These are phyloP conservation scores for Agapetus fuscipes DNA, from an alignment of 2,888 invertebrate species.

Conservation along the genomic window DNA sequence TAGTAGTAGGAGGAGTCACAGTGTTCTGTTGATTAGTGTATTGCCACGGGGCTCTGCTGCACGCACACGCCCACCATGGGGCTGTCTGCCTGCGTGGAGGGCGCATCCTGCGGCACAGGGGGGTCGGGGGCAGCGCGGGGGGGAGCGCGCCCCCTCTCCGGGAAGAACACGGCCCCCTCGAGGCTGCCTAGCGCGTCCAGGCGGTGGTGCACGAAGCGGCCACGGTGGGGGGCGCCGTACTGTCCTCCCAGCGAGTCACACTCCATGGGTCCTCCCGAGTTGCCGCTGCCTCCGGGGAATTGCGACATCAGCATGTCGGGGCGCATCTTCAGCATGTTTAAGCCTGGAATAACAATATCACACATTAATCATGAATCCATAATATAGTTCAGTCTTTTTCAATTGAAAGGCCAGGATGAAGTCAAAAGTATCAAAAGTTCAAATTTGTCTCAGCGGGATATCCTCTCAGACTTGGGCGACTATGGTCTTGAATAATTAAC, in stretches of 20 bases:
- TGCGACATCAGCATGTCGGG: conserved; percentile 22
- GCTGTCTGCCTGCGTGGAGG: conserved; percentile 33
- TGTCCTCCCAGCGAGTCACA: conserved; percentile 48
- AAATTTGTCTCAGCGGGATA: no score
- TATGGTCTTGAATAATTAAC: no score
- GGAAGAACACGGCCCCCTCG: conserved; percentile 30
- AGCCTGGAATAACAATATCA: conserved; percentile 28
- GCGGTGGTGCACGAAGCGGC: conserved; percentile 1
- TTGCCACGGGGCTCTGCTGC: conserved; percentile 88
- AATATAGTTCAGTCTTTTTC: no score
- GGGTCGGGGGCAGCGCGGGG: conserved; percentile 17
- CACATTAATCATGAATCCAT: no score
- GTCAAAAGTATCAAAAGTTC: neutral
- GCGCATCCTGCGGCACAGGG: conserved; percentile 23
- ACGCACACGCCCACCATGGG: conserved; percentile 85
- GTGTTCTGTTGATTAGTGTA: no score
- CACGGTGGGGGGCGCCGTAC: conserved; percentile 26
- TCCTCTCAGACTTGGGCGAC: no score
- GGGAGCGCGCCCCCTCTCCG: conserved; percentile 33
- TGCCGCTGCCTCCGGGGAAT: conserved; percentile 25
- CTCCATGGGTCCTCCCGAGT: conserved; percentile 59
- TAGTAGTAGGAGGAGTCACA: no score
- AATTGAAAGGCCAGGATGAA: neutral
- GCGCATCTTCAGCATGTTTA: conserved; percentile 37
- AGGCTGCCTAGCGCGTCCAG: conserved; percentile 31